Conservation (phyloP, 2,888 invertebrate genomes). For the Tineola bisselliella region DNA sequence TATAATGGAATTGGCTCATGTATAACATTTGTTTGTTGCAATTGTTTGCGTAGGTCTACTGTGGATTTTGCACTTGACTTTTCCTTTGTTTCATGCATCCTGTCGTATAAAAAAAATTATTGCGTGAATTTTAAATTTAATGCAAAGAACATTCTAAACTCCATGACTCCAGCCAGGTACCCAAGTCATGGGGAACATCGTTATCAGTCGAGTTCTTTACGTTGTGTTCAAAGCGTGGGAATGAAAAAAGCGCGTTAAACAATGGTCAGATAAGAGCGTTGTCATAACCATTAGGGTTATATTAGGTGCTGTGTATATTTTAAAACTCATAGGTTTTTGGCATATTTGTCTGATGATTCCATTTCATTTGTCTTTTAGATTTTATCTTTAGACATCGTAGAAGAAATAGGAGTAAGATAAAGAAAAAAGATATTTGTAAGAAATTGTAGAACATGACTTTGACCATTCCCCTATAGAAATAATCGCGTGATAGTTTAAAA, state of each 20-base stretch:
- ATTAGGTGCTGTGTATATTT: conserved; percentile 37
- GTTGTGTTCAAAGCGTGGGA: conserved; percentile 48
- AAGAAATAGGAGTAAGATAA: too few species aligned
- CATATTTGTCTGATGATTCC: conserved; percentile 2
- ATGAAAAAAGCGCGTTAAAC: conserved; percentile 63
- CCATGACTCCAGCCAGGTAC: not conserved
- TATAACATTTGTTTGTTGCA: not conserved
- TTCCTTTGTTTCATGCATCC: not conserved
- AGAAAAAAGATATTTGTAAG: too few species aligned
- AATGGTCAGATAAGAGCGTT: conserved; percentile 58
- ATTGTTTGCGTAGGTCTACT: conserved; percentile 37
- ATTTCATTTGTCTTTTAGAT: too few species aligned
- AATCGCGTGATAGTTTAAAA: too few species aligned
- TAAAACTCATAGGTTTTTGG: not conserved
- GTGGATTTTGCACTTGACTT: conserved; percentile 50
- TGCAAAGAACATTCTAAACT: not conserved
- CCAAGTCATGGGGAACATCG: conserved; percentile 24
- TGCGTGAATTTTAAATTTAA: not conserved
- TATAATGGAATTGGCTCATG: conserved; percentile 62
- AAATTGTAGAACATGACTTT: too few species aligned
- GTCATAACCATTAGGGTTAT: conserved; percentile 48
- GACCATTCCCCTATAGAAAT: too few species aligned
- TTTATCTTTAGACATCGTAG: too few species aligned
- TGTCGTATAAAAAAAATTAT: not conserved
- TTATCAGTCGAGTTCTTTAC: conserved; percentile 38